Conservation (phyloP, 2,113 vertebrate genomes). For the Callorhinus ursinus region DNA sequence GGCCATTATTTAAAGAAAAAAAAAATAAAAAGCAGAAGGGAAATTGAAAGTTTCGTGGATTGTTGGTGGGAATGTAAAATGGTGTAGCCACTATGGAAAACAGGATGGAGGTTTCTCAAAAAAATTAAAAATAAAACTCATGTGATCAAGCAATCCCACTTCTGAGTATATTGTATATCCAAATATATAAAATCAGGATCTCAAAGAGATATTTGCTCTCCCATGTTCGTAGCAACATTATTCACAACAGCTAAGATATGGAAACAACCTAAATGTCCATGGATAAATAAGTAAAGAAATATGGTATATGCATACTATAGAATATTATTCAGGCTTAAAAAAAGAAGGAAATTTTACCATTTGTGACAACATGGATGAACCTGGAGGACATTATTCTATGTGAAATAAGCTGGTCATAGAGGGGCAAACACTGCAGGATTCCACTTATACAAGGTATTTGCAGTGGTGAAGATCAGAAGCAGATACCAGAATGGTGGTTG, state of each 20-base stretch:
- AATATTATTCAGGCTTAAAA: neutral
- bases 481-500: neutral
- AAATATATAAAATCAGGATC: neutral
- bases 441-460: fast-evolving
- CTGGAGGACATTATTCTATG: neutral
- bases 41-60: neutral
- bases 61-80: neutral
- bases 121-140: neutral
- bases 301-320: fast-evolving
- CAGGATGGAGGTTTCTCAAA: neutral
- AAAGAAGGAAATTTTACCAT: neutral
- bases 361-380: neutral
- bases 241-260: neutral
- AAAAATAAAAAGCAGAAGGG: neutral
- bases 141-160: neutral
- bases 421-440: neutral
- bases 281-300: neutral
- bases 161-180: neutral
- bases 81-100: neutral
- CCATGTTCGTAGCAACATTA: neutral
- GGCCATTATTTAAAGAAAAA: neutral
- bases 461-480: neutral
- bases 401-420: neutral
- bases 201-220: neutral
- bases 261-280: neutral